A percentile compares a stretch with the other conserved stretches of the same genome.
Evolutionary conservation across 37 sponge, comb jelly and placozoan species (phyloP).

Genomic region (Corticium candelabrum): DNA sequence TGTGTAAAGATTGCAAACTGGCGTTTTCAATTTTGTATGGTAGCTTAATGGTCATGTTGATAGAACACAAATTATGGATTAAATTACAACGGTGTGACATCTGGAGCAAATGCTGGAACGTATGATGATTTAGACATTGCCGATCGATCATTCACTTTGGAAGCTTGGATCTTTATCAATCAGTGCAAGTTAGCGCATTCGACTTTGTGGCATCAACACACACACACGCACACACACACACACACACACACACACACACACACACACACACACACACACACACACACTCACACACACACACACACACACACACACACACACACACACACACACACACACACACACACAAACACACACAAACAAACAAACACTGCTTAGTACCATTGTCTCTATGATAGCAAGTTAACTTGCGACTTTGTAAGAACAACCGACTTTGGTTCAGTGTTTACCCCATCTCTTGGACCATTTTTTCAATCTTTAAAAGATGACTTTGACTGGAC

Average conservation of each 20-base stretch:
- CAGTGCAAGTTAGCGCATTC: neutral
- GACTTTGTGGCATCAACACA: neutral
- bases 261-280: constrained; percentile 1
- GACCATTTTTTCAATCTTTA: neutral
- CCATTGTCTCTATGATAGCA: neutral
- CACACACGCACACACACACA: constrained; percentile 2
- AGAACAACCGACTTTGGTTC: neutral
- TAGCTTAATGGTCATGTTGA: neutral
- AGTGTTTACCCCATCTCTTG: neutral
- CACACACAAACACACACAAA: too few species aligned
- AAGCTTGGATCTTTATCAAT: neutral
- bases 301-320: too few species aligned
- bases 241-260: constrained; percentile 5
- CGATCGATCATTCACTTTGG: neutral
- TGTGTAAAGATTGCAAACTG: too few species aligned
- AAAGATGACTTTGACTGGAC: neutral
- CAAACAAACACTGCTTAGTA: too few species aligned
- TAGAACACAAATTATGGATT: neutral
- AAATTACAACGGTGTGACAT: neutral
- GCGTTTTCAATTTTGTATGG: neutral
- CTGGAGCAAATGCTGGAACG: neutral
- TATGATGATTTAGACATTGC: neutral
- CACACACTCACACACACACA: neutral
- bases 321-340: too few species aligned
- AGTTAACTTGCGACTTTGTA: neutral